Percentiles rank a stretch among this genome's conserved stretches.
These are phyloP conservation scores for Sternotherus odoratus DNA, from an alignment of 2,797 vertebrate species.

Conservation along the genomic window DNA sequence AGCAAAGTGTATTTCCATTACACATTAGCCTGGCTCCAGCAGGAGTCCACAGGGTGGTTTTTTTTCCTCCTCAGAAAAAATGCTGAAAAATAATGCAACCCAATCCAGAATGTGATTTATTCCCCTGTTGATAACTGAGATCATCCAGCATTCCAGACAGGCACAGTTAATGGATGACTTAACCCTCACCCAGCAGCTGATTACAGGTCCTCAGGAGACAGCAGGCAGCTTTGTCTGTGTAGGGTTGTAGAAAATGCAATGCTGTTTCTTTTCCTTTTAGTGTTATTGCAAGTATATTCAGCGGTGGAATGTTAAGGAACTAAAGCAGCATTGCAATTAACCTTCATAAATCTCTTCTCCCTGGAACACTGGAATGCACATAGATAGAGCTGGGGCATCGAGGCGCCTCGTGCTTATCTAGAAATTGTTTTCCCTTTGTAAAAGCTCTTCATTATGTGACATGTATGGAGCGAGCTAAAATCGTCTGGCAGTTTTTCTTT, in stretches of 20 bases:
- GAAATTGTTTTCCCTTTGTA: background rate
- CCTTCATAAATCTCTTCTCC: slow-evolving; percentile 13
- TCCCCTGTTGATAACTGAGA: slow-evolving; percentile 79
- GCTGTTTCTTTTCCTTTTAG: slow-evolving; percentile 61
- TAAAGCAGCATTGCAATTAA: slow-evolving; percentile 50
- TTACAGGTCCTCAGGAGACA: slow-evolving; percentile 72
- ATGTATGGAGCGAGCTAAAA: background rate
- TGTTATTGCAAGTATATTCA: slow-evolving; percentile 61
- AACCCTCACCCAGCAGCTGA: slow-evolving; percentile 65
- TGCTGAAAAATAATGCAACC: slow-evolving; percentile 58
- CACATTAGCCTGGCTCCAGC: slow-evolving; percentile 7
- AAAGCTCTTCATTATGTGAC: background rate
- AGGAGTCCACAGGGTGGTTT: background rate
- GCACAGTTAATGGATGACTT: slow-evolving; percentile 82
- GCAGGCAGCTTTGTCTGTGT: slow-evolving; percentile 54
- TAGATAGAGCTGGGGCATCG: background rate
- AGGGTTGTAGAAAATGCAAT: slow-evolving; percentile 61
- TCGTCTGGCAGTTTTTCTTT: background rate
- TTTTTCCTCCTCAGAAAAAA: slow-evolving; percentile 32
- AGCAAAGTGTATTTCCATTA: slow-evolving; percentile 10
- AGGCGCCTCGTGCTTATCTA: background rate
- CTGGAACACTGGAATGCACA: slow-evolving; percentile 13
- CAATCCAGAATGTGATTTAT: slow-evolving; percentile 74
- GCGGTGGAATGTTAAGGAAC: slow-evolving; percentile 22
- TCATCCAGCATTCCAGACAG: slow-evolving; percentile 76